Evolutionary conservation across 2,888 invertebrate genomes (phyloP).

Genomic region (Calameuta filiformis): DNA sequence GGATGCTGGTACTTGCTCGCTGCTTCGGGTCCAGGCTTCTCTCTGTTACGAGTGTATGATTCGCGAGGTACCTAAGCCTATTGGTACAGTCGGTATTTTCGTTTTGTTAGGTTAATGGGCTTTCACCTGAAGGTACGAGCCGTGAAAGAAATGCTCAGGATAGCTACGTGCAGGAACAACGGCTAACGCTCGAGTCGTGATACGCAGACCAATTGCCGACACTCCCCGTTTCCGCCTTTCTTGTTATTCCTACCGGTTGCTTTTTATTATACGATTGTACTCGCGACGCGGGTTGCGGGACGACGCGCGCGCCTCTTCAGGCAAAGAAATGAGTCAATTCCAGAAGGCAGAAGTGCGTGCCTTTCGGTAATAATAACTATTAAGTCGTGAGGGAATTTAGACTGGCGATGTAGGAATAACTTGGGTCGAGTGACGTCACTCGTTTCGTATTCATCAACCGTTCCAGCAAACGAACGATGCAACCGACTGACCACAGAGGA

Average conservation of each 20-base stretch:
- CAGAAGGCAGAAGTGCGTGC: conserved; percentile 55
- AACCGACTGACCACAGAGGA: background rate
- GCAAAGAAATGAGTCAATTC: background rate
- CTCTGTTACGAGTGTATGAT: background rate
- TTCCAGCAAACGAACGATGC: background rate
- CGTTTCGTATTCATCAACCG: conserved; percentile 20
- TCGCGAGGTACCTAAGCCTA: background rate
- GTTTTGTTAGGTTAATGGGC: background rate
- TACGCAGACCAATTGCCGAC: conserved; percentile 45
- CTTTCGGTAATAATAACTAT: conserved; percentile 60
- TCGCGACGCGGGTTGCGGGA: background rate
- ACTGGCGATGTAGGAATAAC: background rate
- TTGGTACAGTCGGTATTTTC: background rate
- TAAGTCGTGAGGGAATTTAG: conserved; percentile 59
- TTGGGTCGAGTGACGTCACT: conserved; percentile 52
- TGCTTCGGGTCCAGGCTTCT: background rate
- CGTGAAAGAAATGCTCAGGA: background rate
- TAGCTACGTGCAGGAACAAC: background rate
- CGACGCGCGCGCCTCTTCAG: background rate
- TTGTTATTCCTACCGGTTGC: background rate
- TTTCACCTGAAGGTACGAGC: background rate
- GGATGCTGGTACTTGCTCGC: background rate
- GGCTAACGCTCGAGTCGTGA: background rate
- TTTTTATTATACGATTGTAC: conserved; percentile 6
- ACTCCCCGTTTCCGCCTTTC: conserved; percentile 41